These are phyloP conservation scores for Drosophila lowei DNA, from an alignment of 1,140 invertebrate species.

Conservation along the genomic window DNA sequence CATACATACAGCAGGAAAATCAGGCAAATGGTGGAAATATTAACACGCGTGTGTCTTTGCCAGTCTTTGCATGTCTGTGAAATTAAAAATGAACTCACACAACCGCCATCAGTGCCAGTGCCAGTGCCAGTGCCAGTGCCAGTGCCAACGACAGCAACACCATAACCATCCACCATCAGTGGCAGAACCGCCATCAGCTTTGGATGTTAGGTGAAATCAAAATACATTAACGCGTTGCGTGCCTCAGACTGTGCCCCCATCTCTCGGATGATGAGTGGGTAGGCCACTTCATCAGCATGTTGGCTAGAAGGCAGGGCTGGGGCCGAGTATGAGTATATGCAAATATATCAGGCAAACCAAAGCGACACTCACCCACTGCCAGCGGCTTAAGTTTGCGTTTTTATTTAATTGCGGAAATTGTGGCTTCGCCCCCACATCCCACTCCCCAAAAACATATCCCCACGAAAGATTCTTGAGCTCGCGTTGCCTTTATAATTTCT, in stretches of 20 bases:
- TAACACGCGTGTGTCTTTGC: slow-evolving; percentile 65
- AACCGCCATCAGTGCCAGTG: slow-evolving; percentile 3
- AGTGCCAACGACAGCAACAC: no score
- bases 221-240: slow-evolving; percentile 79
- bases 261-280: slow-evolving; percentile 36
- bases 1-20: slow-evolving; percentile 24
- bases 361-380: slow-evolving; percentile 62
- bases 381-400: slow-evolving; percentile 80
- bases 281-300: slow-evolving; percentile 50
- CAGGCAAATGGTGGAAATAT: slow-evolving; percentile 66
- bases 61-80: slow-evolving; percentile 49
- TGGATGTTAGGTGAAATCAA: slow-evolving; percentile 66
- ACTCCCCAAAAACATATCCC: not conserved
- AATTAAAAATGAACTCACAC: slow-evolving; percentile 73
- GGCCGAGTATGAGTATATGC: slow-evolving; percentile 57
- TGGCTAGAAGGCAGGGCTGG: slow-evolving; percentile 5
- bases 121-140: no score
- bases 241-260: slow-evolving; percentile 32
- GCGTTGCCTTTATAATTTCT: slow-evolving; percentile 74
- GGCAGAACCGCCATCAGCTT: no score
- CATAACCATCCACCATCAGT: not conserved
- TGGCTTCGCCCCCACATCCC: slow-evolving; percentile 48
- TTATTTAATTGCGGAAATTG: slow-evolving; percentile 82
- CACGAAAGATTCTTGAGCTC: slow-evolving; percentile 41
- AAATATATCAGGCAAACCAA: slow-evolving; percentile 71